Evolutionary conservation across 2,113 vertebrate species (phyloP), one percentile per base, ranked within the genome.

Genomic region (Ornithorhynchus anatinus): DNA sequence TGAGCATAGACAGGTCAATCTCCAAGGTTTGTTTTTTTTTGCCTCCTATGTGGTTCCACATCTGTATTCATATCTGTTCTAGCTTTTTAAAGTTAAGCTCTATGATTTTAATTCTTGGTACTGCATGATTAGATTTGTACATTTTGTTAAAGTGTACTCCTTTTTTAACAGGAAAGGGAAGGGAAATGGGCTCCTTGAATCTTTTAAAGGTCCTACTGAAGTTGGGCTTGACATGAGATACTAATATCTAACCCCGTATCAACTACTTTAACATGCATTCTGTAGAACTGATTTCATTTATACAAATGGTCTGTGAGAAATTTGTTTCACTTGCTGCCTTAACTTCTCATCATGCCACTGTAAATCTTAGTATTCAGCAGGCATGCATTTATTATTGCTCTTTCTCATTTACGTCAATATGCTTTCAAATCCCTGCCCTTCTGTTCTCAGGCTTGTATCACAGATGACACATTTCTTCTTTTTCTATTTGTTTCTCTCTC

Each of bases 401-500:
- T 65, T 79, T 38, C 38, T 88, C 42, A 58, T 72, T 81, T 79
- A 61, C 77, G 19, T 75, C 72, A 76, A 64, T 65, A 75, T 43
- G 6, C 9, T 82, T 87, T 80, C 77, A 81, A 72, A 86, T 75
- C 86, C 42, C 42, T 84, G 39, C 32, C 36, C 2, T 61, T 64
- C 50, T 85, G 38, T 80, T 82, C 56, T 75, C 25, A n/a, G 42
- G 9, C 74, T 75, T 36, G 12, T 75, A 63, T 42, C 70, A 56
- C 15, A 37, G 37, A 80, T 74, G 62, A 72, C 53, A 66, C 7
- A 22, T 19, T 72, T 80, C 54, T 77, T 9, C 58, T 59, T n/a
- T n/a, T n/a, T n/a, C n/a, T n/a, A n/a, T n/a, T n/a, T n/a, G n/a
- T n/a, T n/a, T n/a, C n/a, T n/a, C n/a, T n/a, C n/a, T n/a, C n/a